A percentile compares a stretch with the other conserved stretches of the same genome.
These are phyloP conservation scores for Phymatocera aterrima DNA, from an alignment of 2,888 invertebrate genomes.

Conservation along the genomic window DNA sequence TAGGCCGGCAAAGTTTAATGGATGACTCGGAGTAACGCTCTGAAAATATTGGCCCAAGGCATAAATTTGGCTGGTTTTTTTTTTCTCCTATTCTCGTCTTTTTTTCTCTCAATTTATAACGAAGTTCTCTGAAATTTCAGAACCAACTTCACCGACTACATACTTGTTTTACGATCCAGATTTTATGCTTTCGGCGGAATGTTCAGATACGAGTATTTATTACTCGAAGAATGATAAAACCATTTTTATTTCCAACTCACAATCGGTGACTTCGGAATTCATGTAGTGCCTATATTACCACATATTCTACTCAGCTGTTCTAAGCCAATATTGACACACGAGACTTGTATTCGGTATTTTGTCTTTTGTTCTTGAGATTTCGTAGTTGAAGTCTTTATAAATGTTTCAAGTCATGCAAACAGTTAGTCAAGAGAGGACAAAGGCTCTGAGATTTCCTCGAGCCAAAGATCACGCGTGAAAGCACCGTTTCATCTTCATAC, in stretches of 20 bases:
- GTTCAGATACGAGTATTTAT: background rate
- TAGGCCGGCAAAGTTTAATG: constrained; percentile 87
- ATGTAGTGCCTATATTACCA: background rate
- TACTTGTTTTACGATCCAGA: background rate
- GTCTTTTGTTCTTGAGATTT: constrained; percentile 4
- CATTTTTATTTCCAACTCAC: background rate
- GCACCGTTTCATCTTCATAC: constrained; percentile 27
- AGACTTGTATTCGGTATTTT: constrained; percentile 3
- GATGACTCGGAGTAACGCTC: constrained; percentile 80
- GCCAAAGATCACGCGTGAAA: constrained; percentile 16
- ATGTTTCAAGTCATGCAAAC: constrained; percentile 31
- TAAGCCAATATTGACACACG: constrained; percentile 15
- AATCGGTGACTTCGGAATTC: background rate
- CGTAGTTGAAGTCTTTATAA: constrained; percentile 8
- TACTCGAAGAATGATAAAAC: background rate
- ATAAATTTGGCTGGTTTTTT: constrained; percentile 2
- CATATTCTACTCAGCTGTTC: background rate
- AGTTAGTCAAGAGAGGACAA: constrained; percentile 10
- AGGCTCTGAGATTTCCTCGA: constrained; percentile 1
- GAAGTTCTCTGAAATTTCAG: background rate
- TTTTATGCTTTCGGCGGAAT: background rate
- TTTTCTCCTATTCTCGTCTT: background rate
- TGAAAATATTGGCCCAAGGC: constrained; percentile 50
- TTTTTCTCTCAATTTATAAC: background rate
- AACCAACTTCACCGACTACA: background rate